Evolutionary conservation across 2,113 vertebrate species (phyloP), one percentile per base, ranked within the genome.

Genomic region (Mustela nigripes): DNA sequence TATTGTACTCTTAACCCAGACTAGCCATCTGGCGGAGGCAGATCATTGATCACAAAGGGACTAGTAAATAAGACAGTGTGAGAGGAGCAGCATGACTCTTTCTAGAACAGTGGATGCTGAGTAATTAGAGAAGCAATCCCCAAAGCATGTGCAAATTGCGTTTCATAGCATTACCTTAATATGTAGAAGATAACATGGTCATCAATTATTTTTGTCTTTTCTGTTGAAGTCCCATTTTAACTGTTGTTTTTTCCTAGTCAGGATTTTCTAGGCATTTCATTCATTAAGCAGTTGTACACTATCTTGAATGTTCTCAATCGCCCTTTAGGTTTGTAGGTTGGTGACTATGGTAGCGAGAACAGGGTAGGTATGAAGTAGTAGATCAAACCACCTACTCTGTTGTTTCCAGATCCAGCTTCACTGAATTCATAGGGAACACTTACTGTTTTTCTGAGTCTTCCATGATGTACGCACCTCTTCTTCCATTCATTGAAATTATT

Each of bases 11-110:
- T 90, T 92, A 73, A 71, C 94, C 90, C 84, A 67, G 97, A 87
- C 92, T 73, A 73, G 92, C 98, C 98, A 98, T 98, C 98, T 97
- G 98, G 95, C 39, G 0, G 42, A 50, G 92, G 95, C 97, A 82
- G 96, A 33, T 88, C 95, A 33, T 42, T 39, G 87, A 94, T 97
- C 95, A 95, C 95, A 96, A 88, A 97, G 96, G 95, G 69, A 74
- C 88, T 95, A 56, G 90, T 95, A 81, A 95, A 65, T 80, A 79
- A 73, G 88, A 67, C 86, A 1, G 48, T 71, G 87, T 94, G 84
- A 88, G 90, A 89, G 69, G 86, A 42, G 84, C 48, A 56, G 42
- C 2, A 0, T 7, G 87, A 74, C 33, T 89, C 85, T 87, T 71
- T 83, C 86, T 83, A 31, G 42, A 31, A 78, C 48, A 24, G 80